Percentiles rank a stretch among this genome's conserved stretches.
Evolutionary conservation across 1,140 invertebrate genomes (phyloP).

Genomic region (Brachionus calyciflorus): DNA sequence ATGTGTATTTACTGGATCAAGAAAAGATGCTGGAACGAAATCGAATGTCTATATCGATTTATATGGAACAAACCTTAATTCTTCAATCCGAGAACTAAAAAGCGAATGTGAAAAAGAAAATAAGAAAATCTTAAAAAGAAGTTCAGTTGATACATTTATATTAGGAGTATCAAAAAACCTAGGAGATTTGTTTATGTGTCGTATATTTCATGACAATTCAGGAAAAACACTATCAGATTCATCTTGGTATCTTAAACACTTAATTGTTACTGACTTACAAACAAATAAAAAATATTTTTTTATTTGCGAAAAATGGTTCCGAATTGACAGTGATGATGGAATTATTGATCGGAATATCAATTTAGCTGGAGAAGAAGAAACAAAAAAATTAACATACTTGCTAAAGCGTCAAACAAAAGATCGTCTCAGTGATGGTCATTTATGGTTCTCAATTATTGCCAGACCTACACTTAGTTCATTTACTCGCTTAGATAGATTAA

Average conservation of each 20-base stretch:
- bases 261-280: conserved; percentile 64
- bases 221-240: conserved; percentile 61
- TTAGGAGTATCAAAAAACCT: conserved; percentile 63
- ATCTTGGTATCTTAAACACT: conserved; percentile 64
- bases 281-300: conserved; percentile 62
- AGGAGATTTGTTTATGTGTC: conserved; percentile 62
- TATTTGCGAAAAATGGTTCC: conserved; percentile 59
- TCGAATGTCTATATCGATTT: conserved; percentile 47
- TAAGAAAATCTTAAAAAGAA: conserved; percentile 51
- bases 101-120: background rate
- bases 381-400: background rate
- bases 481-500: conserved; percentile 35
- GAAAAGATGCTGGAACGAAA: conserved; percentile 56
- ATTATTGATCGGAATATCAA: conserved; percentile 58
- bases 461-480: conserved; percentile 9
- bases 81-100: background rate
- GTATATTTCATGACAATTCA: conserved; percentile 65
- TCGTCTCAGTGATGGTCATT: conserved; percentile 33
- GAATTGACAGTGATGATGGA: conserved; percentile 58
- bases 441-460: conserved; percentile 27
- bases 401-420: background rate
- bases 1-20: conserved; percentile 63
- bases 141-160: conserved; percentile 62
- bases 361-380: conserved; percentile 1
- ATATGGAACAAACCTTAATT: conserved; percentile 1